These are phyloP conservation scores for Lycopodina hypogea DNA, from an alignment of 37 sponge, comb jelly and placozoan genomes.

Conservation along the genomic window DNA sequence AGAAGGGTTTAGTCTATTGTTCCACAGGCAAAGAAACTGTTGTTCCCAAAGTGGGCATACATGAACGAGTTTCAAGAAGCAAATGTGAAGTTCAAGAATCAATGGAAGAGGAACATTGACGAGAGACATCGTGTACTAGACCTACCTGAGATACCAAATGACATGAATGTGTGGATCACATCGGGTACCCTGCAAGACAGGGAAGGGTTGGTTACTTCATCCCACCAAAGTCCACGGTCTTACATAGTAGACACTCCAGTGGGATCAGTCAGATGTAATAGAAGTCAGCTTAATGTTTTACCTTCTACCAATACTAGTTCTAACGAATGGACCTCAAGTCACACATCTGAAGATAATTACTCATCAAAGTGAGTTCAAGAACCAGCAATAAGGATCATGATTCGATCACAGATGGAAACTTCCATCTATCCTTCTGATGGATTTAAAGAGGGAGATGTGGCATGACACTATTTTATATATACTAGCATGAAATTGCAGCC, in stretches of 20 bases:
- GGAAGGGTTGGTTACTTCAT: conserved; percentile 8
- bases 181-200: not conserved
- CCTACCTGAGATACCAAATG: not conserved
- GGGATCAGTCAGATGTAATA: conserved; percentile 32
- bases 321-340: not conserved
- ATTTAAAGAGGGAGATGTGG: conserved; percentile 11
- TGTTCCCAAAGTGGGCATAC: conserved; percentile 39
- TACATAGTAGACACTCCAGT: too few relatives aligned
- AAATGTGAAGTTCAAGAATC: conserved; percentile 7
- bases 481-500: too few relatives aligned
- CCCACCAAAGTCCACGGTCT: too few relatives aligned
- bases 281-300: not conserved
- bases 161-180: conserved; percentile 39
- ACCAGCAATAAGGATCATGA: too few relatives aligned
- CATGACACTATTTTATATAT: too few relatives aligned
- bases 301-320: not conserved
- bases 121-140: conserved; percentile 4
- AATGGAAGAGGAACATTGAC: conserved; percentile 34
- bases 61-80: conserved; percentile 15
- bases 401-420: conserved; percentile 9
- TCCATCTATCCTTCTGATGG: not conserved
- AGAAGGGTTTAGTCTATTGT: conserved; percentile 24
- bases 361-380: not conserved
- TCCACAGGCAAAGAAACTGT: not conserved
- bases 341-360: not conserved